Conservation (phyloP, 2,888 invertebrate species). For the Tuberolachnus salignus region DNA sequence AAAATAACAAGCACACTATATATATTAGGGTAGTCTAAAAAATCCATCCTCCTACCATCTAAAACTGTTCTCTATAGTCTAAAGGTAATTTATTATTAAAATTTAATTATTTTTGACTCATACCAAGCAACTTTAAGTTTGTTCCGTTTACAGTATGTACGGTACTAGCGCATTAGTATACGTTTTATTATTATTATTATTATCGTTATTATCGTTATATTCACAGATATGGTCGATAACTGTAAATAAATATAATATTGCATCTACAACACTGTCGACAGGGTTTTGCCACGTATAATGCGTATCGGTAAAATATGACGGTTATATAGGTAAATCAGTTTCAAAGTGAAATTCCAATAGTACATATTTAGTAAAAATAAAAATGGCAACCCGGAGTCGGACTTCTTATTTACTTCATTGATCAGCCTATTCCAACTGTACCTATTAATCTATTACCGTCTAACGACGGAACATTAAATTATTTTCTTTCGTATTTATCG, state of each 20-base stretch:
- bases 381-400: conserved; percentile 10
- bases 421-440: conserved; percentile 2
- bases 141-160: too few relatives aligned
- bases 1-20: too few relatives aligned
- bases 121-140: too few relatives aligned
- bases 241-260: not conserved
- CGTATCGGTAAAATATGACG: not conserved
- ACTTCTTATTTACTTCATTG: conserved; percentile 17
- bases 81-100: too few relatives aligned
- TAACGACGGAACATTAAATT: conserved; percentile 15
- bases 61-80: too few relatives aligned
- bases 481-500: conserved; percentile 8
- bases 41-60: too few relatives aligned
- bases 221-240: not conserved
- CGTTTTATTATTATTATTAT: not conserved
- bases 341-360: too few relatives aligned
- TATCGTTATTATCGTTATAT: not conserved
- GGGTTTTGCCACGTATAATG: not conserved
- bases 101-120: too few relatives aligned
- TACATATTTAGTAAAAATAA: not conserved
- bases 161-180: not conserved
- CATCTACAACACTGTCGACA: not conserved
- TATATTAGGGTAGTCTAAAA: too few relatives aligned
- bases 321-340: not conserved
- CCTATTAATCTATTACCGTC: conserved; percentile 10